Conservation (phyloP, 92 coral and sea anemone genomes). For the Ricordea florida region DNA sequence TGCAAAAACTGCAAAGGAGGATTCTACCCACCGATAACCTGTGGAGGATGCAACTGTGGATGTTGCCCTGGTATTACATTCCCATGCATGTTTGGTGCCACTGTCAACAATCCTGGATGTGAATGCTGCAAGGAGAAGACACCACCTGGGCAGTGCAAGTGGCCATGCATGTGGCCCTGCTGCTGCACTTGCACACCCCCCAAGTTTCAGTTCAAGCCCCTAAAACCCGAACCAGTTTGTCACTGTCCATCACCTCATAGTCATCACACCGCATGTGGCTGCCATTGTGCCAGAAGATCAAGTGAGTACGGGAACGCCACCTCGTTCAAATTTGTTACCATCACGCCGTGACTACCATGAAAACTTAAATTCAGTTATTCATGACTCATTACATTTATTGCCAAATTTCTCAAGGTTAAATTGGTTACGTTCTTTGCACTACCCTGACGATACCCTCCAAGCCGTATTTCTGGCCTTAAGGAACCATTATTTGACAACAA, state of each 20-base stretch:
- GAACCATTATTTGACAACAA: no score
- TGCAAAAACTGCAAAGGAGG: conserved; percentile 89
- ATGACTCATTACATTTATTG: no score
- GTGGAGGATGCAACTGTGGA: conserved; percentile 83
- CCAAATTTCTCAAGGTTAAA: no score
- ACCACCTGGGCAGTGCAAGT: conserved; percentile 89
- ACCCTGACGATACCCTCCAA: no score
- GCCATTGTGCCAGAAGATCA: not conserved
- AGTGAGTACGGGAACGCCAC: no score
- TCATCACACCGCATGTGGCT: conserved; percentile 64
- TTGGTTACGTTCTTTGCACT: no score
- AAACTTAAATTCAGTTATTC: no score
- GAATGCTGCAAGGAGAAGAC: conserved; percentile 86
- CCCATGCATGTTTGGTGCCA: conserved; percentile 80
- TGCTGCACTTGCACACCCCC: conserved; percentile 94
- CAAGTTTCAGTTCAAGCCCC: conserved; percentile 82
- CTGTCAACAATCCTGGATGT: conserved; percentile 82
- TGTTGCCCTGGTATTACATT: conserved; percentile 86
- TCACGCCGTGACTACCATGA: no score
- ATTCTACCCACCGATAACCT: conserved; percentile 70
- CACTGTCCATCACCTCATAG: conserved; percentile 78
- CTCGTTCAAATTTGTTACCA: no score
- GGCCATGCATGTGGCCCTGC: conserved; percentile 99
- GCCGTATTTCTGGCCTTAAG: no score
- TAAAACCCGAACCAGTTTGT: conserved; percentile 87